Conservation (phyloP, 2,113 vertebrate genomes). For the Pimephales promelas region DNA sequence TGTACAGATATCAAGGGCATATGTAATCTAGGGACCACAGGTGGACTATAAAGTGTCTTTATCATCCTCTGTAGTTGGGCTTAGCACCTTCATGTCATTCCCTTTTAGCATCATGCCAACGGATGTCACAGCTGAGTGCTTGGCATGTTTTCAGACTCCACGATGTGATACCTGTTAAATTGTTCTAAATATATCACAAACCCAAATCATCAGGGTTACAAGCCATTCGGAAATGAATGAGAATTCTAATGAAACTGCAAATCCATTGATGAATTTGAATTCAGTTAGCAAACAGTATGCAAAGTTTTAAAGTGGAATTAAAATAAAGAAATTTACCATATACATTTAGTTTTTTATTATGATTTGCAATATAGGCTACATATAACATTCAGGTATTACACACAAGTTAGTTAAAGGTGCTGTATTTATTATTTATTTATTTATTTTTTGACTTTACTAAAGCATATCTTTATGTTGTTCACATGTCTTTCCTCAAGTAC, state of each 20-base stretch:
- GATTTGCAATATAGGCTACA: not conserved
- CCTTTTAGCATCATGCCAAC: slow-evolving; percentile 24
- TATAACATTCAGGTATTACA: too few species aligned
- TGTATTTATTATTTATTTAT: too few species aligned
- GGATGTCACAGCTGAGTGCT: not conserved
- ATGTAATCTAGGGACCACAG: slow-evolving; percentile 33
- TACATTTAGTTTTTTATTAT: too few species aligned
- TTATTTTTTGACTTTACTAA: too few species aligned
- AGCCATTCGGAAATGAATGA: not conserved
- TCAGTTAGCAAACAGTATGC: not conserved
- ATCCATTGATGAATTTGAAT: not conserved
- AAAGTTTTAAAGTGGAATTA: not conserved
- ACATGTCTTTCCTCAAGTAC: too few species aligned
- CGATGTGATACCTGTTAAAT: not conserved
- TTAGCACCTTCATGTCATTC: slow-evolving; percentile 32
- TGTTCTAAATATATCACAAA: not conserved
- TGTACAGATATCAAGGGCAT: not conserved
- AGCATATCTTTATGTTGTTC: too few species aligned
- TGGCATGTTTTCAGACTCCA: not conserved
- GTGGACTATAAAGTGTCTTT: slow-evolving; percentile 36
- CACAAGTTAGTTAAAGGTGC: too few species aligned
- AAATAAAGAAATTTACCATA: not conserved
- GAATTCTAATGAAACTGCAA: not conserved
- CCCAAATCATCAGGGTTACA: not conserved
- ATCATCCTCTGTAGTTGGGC: slow-evolving; percentile 35